A percentile compares a stretch with the other conserved stretches of the same genome.
phyloP scores from a whole-genome alignment of 2,797 vertebrate genomes.

The Phoebastria nigripes region DNA sequence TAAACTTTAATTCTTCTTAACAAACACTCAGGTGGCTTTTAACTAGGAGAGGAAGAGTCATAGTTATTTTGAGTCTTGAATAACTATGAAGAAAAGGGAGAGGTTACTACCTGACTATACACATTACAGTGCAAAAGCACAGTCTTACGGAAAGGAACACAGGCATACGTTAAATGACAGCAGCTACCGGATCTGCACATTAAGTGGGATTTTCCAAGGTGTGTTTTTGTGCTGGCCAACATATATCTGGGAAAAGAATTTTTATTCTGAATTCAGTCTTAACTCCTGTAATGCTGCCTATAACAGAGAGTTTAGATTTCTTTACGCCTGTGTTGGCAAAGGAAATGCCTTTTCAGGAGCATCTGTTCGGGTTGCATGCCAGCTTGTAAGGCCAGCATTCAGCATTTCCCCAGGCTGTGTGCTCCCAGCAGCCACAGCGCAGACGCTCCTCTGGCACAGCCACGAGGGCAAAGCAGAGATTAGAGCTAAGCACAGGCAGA shows the following conservation, averaged over 20 bases:
- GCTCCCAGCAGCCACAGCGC: neutral
- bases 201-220: neutral
- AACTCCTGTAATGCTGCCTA: neutral
- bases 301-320: neutral
- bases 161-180: neutral
- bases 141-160: neutral
- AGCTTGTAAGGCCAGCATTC: neutral
- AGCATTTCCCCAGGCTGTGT: neutral
- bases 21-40: neutral
- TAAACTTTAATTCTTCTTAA: neutral
- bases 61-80: neutral
- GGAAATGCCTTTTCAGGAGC: neutral
- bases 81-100: neutral
- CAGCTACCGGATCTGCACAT: neutral
- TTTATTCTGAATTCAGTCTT: neutral
- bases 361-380: neutral
- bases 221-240: neutral
- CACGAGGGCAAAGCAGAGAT: neutral
- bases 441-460: neutral
- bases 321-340: neutral
- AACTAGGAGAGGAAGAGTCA: neutral
- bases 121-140: neutral
- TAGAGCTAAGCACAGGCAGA: neutral
- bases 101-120: neutral
- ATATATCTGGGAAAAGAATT: neutral